These are phyloP conservation scores for Hexactinellida sp. DNA, from an alignment of 37 sponge, comb jelly and placozoan genomes.

Conservation along the genomic window DNA sequence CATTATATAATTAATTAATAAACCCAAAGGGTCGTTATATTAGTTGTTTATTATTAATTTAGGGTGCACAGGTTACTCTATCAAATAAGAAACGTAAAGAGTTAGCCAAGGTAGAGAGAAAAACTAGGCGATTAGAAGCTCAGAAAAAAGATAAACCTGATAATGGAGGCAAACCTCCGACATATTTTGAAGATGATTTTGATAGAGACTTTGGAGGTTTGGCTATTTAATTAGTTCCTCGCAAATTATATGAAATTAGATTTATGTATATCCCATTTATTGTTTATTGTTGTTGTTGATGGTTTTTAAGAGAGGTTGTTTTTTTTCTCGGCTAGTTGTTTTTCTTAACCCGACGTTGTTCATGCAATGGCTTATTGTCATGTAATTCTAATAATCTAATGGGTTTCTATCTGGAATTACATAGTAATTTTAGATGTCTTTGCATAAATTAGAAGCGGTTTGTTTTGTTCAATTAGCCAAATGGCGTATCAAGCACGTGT, in stretches of 20 bases:
- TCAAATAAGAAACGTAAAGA: conserved; percentile 36
- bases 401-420: no score
- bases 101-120: conserved; percentile 30
- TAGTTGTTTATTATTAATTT: neutral
- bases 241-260: no score
- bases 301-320: no score
- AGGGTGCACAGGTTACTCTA: conserved; percentile 8
- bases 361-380: no score
- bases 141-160: neutral
- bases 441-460: neutral
- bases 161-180: neutral
- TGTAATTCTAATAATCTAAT: no score
- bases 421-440: neutral
- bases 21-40: neutral
- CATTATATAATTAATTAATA: no score
- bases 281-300: no score
- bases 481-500: neutral
- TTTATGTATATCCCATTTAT: no score
- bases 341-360: no score
- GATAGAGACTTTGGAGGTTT: neutral
- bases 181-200: conserved; percentile 9
- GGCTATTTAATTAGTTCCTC: neutral
- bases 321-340: no score
- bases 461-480: neutral
- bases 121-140: conserved; percentile 24